phyloP scores from a whole-genome alignment of 2,888 invertebrate species.

The Xanthorhoe designata region DNA sequence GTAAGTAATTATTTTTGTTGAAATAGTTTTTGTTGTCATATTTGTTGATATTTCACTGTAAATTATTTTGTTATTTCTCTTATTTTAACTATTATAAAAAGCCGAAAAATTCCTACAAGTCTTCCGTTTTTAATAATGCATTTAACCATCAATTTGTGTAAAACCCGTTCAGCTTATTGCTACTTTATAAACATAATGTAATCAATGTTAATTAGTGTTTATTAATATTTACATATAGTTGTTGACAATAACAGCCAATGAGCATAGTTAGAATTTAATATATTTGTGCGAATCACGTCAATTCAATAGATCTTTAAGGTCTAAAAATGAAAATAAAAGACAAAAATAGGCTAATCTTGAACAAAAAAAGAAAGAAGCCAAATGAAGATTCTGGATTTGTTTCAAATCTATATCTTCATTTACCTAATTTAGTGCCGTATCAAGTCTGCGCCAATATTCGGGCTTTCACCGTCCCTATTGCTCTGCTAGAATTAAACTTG shows the following conservation, averaged over 20 bases:
- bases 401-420: background rate
- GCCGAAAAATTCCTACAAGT: slow-evolving; percentile 16
- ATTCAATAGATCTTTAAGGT: slow-evolving; percentile 31
- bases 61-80: background rate
- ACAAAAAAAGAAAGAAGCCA: background rate
- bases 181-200: slow-evolving; percentile 13
- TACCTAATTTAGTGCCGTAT: background rate
- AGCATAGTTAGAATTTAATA: slow-evolving; percentile 31
- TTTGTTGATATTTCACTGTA: slow-evolving; percentile 11
- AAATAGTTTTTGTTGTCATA: slow-evolving; percentile 24
- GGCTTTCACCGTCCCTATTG: no score
- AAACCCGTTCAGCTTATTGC: slow-evolving; percentile 2
- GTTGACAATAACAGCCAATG: slow-evolving; percentile 38
- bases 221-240: slow-evolving; percentile 19
- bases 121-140: slow-evolving; percentile 29
- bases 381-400: background rate
- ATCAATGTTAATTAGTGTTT: slow-evolving; percentile 26
- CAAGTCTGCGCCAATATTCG: no score
- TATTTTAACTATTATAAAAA: slow-evolving; percentile 2
- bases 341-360: background rate
- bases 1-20: slow-evolving; percentile 19
- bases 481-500: no score
- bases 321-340: slow-evolving; percentile 3
- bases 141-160: slow-evolving; percentile 18
- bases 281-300: slow-evolving; percentile 27